A percentile compares a stretch with the other conserved stretches of the same genome.
Evolutionary conservation across 1,140 invertebrate genomes (phyloP).

Genomic region (Callitettix versicolor): DNA sequence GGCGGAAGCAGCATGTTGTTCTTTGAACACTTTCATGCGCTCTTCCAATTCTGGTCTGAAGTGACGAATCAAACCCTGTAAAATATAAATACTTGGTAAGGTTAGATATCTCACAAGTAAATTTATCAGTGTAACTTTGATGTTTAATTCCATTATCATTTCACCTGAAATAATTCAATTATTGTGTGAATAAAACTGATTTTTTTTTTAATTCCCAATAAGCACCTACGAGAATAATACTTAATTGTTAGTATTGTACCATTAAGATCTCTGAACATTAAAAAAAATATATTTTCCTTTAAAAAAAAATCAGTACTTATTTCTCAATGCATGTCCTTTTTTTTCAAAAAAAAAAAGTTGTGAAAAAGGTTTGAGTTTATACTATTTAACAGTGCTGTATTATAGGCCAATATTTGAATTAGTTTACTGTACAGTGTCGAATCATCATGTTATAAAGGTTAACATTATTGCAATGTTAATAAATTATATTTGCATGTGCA

Average conservation of each 20-base stretch:
- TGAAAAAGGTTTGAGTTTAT: too few relatives aligned
- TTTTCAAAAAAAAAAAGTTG: too few relatives aligned
- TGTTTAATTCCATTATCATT: neutral
- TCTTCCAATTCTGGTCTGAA: constrained; percentile 89
- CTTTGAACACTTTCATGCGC: constrained; percentile 53
- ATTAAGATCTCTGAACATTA: too few relatives aligned
- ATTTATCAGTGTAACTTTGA: neutral
- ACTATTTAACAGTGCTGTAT: too few relatives aligned
- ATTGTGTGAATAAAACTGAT: neutral
- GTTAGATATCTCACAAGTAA: neutral
- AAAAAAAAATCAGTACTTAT: too few relatives aligned
- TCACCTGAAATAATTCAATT: neutral
- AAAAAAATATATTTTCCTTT: too few relatives aligned
- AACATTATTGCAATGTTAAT: too few relatives aligned
- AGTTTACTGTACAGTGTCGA: too few relatives aligned
- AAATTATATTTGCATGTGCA: too few relatives aligned
- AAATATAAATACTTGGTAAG: constrained; percentile 16
- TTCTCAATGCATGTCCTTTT: too few relatives aligned
- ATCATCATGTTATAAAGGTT: too few relatives aligned
- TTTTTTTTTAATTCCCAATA: neutral
- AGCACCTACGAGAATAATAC: neutral
- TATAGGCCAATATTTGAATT: too few relatives aligned
- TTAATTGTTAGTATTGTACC: neutral
- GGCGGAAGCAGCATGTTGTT: constrained; percentile 18
- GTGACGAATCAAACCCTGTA: constrained; percentile 84